Base-by-base conservation (phyloP, 2,113 vertebrate species). In the Cebidichthys violaceus region DNA sequence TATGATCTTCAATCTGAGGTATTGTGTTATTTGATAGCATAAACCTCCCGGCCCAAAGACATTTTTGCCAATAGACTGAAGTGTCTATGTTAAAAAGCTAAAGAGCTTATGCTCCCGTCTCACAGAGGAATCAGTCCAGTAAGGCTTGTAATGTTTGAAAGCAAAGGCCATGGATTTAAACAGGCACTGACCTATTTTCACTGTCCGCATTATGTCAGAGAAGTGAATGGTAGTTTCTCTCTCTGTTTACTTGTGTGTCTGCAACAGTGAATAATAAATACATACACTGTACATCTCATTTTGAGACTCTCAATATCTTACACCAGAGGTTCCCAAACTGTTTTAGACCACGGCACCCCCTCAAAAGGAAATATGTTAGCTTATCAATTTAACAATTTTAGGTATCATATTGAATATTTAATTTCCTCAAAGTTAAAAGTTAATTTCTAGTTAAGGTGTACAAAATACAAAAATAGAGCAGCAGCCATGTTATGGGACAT, bases 141-240 rank as follows among this genome's bases (percentile, higher is more conserved):
- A 10, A 57, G 35, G 35, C 54, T 45, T 52, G 50, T 52, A 22
- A 27, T 7, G 71, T 82, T 59, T 85, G 35, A 86, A 81, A 84
- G 78, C 81, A 85, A 69, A 71, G 37, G 61, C 61, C 61, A 8
- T 6, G 74, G 84, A 82, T 77, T 81, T 81, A 79, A 82, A 83
- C 15, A 22, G 35, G 41, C 77, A 70, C 7, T 86, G 88, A 86
- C 81, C 88, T 70, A 86, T 79, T 85, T 89, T 74, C 65, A 81
- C 55, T 60, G 60, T 61, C 52, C 67, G 72, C 73, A 1, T 77
- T 75, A 55, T 78, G 33, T 64, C 6, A 43, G 41, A 15, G 17
- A 20, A 59, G 33, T 59, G 9, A 71, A 57, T 0, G 1, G 27
- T 27, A 59, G 43, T 22, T 41, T 77, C 15, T 70, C 18, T 39